phyloP scores from a whole-genome alignment of 1,140 invertebrate species.

The Bradynema listronoti region DNA sequence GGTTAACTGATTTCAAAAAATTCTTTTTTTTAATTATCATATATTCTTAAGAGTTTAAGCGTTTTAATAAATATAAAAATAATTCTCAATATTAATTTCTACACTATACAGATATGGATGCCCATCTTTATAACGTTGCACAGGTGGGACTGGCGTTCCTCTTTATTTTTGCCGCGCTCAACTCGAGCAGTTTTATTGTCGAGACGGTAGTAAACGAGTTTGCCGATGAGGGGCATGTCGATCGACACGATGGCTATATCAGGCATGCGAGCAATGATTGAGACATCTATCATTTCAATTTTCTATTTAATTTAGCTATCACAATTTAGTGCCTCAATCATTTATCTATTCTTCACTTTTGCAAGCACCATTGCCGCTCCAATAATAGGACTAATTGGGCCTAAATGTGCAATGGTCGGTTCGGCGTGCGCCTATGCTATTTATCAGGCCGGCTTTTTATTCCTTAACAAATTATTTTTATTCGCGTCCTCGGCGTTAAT shows the following conservation, averaged over 20 bases:
- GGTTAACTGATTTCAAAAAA: too few species aligned
- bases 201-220: constrained; percentile 25
- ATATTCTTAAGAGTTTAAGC: too few species aligned
- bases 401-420: constrained; percentile 21
- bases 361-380: constrained; percentile 33
- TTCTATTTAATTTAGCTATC: background rate
- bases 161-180: constrained; percentile 27
- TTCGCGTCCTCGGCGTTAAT: constrained; percentile 25
- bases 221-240: constrained; percentile 7
- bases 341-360: constrained; percentile 25
- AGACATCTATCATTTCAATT: background rate
- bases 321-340: constrained; percentile 11
- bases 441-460: constrained; percentile 33
- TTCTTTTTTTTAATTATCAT: too few species aligned
- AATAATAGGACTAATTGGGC: constrained; percentile 13
- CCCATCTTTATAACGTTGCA: constrained; percentile 23
- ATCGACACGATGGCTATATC: constrained; percentile 26
- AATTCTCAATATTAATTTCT: too few species aligned
- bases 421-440: constrained; percentile 8
- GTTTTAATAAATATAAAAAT: too few species aligned
- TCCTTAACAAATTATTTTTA: constrained; percentile 27
- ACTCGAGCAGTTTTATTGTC: constrained; percentile 25
- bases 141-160: constrained; percentile 34
- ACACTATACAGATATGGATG: too few species aligned
- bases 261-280: constrained; percentile 1